Base-by-base conservation (phyloP, 2,113 vertebrate species). In the Rhabdornis inornatus region DNA sequence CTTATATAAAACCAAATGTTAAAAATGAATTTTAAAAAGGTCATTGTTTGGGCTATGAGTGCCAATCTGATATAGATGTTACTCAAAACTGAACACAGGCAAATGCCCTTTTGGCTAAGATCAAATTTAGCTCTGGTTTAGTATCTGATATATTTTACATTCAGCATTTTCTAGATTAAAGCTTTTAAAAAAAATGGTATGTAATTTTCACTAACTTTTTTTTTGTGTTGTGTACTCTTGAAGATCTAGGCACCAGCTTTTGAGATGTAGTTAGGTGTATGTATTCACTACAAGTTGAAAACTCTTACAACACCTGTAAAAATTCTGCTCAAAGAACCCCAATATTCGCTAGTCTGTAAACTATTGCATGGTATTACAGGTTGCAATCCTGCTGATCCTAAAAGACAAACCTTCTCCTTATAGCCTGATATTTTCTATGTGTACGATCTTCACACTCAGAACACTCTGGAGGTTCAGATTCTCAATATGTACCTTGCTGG, bases 1-100 rank as follows among this genome's bases (percentile, higher is more conserved):
- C 42, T 95, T 92, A 59, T 45, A 86, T 76, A 93, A 94, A 93
- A 84, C 25, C 28, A 87, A 96, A 95, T 86, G 88, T 88, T 93
- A 94, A 75, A 91, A 96, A 90, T 74, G 39, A 94, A 95, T 96
- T 96, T 94, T 93, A 17, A 95, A 95, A 97, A 96, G 95, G 92
- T 96, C 90, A 90, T 55, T 74, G 50, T 80, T 69, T 64, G 90
- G 91, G 49, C 42, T 84, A 33, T 17, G 47, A 76, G 59, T 93
- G 87, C 81, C 61, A 74, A 92, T 92, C 81, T 80, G 91, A 91
- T 90, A 74, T 22, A 88, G 75, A 80, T 80, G 65, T 82, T 91
- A 53, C 70, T 78, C 72, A 80, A 27, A 92, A 89, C 39, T 39
- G 72, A 94, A 75, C 55, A 42, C 24, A 87, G 50, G 45, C 70